Conservation (phyloP, 2,888 invertebrate species). For the Acrocyrtus sp. region DNA sequence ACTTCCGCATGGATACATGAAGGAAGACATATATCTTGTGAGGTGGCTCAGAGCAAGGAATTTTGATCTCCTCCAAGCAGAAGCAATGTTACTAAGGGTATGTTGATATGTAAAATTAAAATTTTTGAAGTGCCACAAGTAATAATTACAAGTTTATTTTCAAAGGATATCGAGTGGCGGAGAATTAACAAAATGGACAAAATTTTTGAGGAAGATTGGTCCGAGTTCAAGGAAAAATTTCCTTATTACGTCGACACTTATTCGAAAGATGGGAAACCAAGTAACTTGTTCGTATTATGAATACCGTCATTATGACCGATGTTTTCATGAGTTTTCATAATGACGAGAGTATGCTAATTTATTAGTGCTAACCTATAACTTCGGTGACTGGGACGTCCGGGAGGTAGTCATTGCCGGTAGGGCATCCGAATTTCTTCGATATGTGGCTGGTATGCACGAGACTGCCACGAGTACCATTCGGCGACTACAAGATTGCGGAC, state of each 20-base stretch:
- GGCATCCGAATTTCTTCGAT: conserved; percentile 18
- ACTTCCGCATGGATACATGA: too few species aligned
- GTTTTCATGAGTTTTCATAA: too few species aligned
- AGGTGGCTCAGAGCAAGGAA: too few species aligned
- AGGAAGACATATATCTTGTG: too few species aligned
- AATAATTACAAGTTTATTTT: too few species aligned
- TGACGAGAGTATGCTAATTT: not conserved
- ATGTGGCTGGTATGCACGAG: conserved; percentile 20
- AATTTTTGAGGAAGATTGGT: conserved; percentile 24
- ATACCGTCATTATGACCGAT: not conserved
- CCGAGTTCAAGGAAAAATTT: conserved; percentile 20
- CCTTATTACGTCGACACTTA: conserved; percentile 14
- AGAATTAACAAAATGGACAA: conserved; percentile 29
- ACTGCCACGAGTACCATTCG: not conserved
- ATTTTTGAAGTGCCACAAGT: too few species aligned
- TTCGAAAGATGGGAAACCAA: conserved; percentile 25
- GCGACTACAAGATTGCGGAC: conserved; percentile 23
- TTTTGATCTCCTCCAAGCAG: too few species aligned
- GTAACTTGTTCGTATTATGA: not conserved
- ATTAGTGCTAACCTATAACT: conserved; percentile 24
- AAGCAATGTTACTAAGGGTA: too few species aligned
- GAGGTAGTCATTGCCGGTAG: conserved; percentile 10
- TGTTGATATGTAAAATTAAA: too few species aligned
- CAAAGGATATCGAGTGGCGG: conserved; percentile 41
- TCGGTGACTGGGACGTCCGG: conserved; percentile 37